Conservation (phyloP, 2,797 vertebrate species). For the Miichthys miiuy region DNA sequence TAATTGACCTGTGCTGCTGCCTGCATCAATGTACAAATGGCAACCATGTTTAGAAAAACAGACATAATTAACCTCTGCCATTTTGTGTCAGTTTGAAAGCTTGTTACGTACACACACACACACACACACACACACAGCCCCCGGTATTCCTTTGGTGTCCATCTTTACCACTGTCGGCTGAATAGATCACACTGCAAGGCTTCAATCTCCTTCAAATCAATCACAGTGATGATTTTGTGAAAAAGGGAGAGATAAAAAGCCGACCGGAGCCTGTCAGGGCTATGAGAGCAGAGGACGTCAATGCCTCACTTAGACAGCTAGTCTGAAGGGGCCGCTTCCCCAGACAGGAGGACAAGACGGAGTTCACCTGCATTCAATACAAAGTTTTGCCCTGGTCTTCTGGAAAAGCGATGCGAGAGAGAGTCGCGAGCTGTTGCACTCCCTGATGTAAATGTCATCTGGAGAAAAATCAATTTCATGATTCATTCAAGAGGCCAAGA, state of each 20-base stretch:
- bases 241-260: constrained; percentile 65
- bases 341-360: constrained; percentile 74
- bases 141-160: constrained; percentile 56
- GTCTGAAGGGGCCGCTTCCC: constrained; percentile 73
- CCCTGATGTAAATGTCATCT: constrained; percentile 78
- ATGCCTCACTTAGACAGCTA: constrained; percentile 79
- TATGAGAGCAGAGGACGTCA: constrained; percentile 70
- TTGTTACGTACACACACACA: constrained; percentile 31
- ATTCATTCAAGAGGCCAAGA: constrained; percentile 67
- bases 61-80: constrained; percentile 66
- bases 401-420: constrained; percentile 48
- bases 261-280: constrained; percentile 72
- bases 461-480: constrained; percentile 75
- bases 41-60: constrained; percentile 48
- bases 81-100: constrained; percentile 47
- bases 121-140: constrained; percentile 12
- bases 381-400: constrained; percentile 61
- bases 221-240: constrained; percentile 75
- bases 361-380: constrained; percentile 78
- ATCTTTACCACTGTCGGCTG: constrained; percentile 61
- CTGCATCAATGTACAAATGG: constrained; percentile 52
- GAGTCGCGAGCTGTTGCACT: constrained; percentile 47
- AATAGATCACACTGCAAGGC: constrained; percentile 72
- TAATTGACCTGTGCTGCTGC: constrained; percentile 51
- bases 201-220: constrained; percentile 80